phyloP scores from a whole-genome alignment of 2,113 vertebrate species.

The Apaloderma vittatum region DNA sequence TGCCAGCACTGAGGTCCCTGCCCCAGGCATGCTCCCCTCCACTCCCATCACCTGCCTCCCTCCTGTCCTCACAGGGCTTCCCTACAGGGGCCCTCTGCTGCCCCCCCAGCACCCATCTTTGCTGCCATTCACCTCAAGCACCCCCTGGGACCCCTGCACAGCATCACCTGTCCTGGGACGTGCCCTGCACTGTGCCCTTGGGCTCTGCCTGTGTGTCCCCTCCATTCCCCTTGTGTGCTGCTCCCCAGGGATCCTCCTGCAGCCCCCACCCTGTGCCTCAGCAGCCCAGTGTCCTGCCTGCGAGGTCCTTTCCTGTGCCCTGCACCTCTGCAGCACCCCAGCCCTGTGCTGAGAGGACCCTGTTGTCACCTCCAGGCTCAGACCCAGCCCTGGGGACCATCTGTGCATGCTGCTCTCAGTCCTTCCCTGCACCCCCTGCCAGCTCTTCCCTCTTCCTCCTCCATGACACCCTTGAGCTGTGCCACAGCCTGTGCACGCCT shows the following conservation, averaged over 20 bases:
- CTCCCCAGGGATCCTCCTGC: neutral
- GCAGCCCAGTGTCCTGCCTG: accelerated
- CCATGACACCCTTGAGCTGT: neutral
- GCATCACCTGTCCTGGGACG: neutral
- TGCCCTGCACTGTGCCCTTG: neutral
- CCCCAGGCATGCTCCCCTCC: neutral
- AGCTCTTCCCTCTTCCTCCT: neutral
- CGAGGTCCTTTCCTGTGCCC: neutral
- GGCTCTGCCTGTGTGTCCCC: neutral
- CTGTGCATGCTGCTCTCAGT: neutral
- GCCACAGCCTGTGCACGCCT: accelerated
- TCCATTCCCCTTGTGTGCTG: neutral
- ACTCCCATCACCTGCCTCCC: accelerated
- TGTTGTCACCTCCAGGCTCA: neutral
- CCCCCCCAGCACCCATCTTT: neutral
- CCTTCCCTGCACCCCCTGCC: neutral
- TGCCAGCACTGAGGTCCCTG: neutral
- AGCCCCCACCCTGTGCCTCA: neutral
- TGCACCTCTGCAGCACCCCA: neutral
- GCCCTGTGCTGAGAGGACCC: neutral
- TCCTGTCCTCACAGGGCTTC: no score
- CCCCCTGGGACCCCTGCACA: no score
- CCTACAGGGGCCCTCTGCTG: neutral
- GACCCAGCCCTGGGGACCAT: neutral
- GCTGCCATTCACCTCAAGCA: neutral